Percentiles rank a stretch among this genome's conserved stretches.
Evolutionary conservation across 2,797 vertebrate species (phyloP).

Genomic region (Oceanodroma leucorhoa): DNA sequence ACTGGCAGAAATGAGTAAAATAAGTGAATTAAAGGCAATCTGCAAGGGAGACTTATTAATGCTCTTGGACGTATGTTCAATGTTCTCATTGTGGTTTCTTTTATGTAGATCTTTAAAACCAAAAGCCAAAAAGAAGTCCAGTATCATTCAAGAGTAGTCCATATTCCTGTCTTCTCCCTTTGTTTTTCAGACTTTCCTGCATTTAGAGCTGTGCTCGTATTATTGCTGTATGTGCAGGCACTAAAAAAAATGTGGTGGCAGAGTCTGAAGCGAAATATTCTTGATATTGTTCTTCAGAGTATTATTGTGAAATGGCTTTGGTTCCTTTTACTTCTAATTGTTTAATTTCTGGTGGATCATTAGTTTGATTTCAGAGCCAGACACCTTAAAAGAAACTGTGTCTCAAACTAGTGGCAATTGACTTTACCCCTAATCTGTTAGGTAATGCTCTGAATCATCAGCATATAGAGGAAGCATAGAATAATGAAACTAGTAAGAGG

Average conservation of each 20-base stretch:
- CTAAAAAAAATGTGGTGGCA: background rate
- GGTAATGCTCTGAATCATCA: constrained; percentile 27
- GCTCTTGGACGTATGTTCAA: background rate
- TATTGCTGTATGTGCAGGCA: background rate
- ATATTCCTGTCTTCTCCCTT: constrained; percentile 5
- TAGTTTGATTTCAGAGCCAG: constrained; percentile 30
- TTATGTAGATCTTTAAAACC: background rate
- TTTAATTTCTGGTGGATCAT: constrained; percentile 34
- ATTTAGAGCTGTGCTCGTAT: background rate
- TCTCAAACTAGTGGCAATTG: background rate
- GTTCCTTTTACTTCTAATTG: background rate
- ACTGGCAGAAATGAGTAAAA: background rate
- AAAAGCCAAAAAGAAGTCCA: background rate
- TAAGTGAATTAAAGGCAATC: background rate
- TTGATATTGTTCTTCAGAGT: background rate
- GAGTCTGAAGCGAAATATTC: background rate
- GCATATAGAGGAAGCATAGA: background rate
- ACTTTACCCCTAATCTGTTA: background rate
- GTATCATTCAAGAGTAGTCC: background rate
- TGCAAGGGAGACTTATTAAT: background rate
- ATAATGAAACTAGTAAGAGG: background rate
- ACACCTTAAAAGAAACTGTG: background rate
- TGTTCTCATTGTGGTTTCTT: constrained; percentile 25
- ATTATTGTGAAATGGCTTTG: constrained; percentile 8
- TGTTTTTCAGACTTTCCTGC: constrained; percentile 16